Evolutionary conservation across 2,113 vertebrate genomes (phyloP).

Genomic region (Vidua macroura): DNA sequence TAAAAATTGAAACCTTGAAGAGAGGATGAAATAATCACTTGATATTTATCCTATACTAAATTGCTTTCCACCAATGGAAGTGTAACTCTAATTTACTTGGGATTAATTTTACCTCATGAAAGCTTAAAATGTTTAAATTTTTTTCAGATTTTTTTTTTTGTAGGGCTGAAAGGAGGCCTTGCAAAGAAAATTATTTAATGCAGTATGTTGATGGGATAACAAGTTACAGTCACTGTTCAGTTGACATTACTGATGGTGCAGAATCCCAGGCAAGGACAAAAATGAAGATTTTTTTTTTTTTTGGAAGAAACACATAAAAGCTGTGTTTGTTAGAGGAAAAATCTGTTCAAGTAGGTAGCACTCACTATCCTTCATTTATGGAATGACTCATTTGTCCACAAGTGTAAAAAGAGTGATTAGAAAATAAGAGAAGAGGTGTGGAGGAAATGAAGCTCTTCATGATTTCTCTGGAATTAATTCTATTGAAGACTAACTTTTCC

Average conservation of each 20-base stretch:
- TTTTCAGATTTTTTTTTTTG: neutral
- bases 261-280: neutral
- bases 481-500: neutral
- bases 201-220: neutral
- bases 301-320: neutral
- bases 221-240: neutral
- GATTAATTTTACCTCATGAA: neutral
- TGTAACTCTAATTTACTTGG: neutral
- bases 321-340: neutral
- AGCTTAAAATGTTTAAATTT: neutral
- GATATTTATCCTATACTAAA: neutral
- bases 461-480: neutral
- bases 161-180: neutral
- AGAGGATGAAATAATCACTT: neutral
- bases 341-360: neutral
- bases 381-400: slow-evolving; percentile 1
- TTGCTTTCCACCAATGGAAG: neutral
- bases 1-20: neutral
- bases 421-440: neutral
- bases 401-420: neutral
- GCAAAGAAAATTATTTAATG: neutral
- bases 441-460: neutral
- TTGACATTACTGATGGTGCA: neutral
- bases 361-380: neutral
- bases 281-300: neutral